Conservation (phyloP, 2,113 vertebrate species). For the cattle (Bos taurus) region DNA sequence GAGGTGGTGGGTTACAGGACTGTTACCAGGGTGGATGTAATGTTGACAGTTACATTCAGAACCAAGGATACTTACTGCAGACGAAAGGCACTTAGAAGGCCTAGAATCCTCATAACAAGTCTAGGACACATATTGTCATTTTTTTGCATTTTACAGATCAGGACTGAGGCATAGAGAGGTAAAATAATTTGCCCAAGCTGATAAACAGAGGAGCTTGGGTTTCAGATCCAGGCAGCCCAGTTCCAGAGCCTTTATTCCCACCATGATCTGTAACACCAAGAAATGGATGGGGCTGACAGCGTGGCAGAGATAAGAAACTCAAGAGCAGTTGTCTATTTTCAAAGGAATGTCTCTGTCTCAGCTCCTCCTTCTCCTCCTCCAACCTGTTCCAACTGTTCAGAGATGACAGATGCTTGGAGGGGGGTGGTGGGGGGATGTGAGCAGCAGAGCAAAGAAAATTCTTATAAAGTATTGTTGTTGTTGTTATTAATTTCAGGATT, state of each 20-base stretch:
- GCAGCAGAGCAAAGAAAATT: conserved; percentile 68
- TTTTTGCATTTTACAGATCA: not conserved
- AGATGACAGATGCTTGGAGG: conserved; percentile 69
- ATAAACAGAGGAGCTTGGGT: not conserved
- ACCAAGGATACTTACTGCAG: not conserved
- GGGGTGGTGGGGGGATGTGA: conserved; percentile 16
- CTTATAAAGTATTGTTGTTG: conserved; percentile 60
- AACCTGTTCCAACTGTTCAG: conserved; percentile 59
- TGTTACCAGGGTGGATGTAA: not conserved
- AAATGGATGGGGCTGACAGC: not conserved
- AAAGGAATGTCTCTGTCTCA: conserved; percentile 44
- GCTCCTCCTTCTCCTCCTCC: conserved; percentile 27
- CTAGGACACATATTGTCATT: not conserved
- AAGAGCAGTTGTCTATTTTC: conserved; percentile 55
- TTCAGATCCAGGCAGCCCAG: not conserved
- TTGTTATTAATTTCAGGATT: conserved; percentile 1
- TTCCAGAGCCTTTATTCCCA: not conserved
- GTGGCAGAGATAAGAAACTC: not conserved
- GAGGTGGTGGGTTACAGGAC: not conserved
- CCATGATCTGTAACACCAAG: not conserved
- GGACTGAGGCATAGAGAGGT: not conserved
- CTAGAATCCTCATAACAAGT: not conserved
- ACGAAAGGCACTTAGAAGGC: not conserved
- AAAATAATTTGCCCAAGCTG: not conserved
- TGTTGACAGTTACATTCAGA: not conserved